These are phyloP conservation scores for Eupsilia transversa DNA, from an alignment of 2,888 invertebrate species.

Conservation along the genomic window DNA sequence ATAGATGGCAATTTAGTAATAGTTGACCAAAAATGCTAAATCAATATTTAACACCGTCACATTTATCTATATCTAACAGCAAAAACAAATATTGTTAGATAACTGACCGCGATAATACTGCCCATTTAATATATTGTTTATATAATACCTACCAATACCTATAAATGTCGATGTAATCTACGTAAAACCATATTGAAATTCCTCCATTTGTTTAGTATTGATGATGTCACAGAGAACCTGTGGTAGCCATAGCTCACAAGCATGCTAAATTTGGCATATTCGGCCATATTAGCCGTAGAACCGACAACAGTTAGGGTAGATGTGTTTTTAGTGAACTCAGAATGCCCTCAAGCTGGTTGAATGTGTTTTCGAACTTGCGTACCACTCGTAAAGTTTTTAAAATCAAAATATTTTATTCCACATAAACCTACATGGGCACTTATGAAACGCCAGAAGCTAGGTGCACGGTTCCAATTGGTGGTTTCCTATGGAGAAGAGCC, in stretches of 20 bases:
- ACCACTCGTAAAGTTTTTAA: no score
- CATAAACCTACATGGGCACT: no score
- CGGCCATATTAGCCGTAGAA: neutral
- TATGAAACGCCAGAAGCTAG: no score
- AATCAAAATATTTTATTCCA: no score
- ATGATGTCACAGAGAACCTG: neutral
- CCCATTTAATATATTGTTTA: neutral
- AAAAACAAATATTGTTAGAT: neutral
- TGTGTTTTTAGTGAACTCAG: neutral
- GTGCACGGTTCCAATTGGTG: no score
- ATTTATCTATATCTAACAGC: neutral
- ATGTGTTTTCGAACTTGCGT: no score
- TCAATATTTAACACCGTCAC: neutral
- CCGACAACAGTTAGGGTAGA: neutral
- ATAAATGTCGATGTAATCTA: neutral
- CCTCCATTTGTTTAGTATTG: neutral
- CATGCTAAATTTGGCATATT: neutral
- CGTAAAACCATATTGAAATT: neutral
- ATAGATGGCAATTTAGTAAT: neutral
- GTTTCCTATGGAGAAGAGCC: no score
- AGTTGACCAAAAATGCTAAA: neutral
- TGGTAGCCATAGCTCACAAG: neutral
- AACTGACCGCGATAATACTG: neutral
- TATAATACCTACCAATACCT: neutral
- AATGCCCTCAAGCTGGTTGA: neutral